A percentile compares a stretch with the other conserved stretches of the same genome.
Evolutionary conservation across 2,797 vertebrate species (phyloP).

Genomic region (Molossus molossus): DNA sequence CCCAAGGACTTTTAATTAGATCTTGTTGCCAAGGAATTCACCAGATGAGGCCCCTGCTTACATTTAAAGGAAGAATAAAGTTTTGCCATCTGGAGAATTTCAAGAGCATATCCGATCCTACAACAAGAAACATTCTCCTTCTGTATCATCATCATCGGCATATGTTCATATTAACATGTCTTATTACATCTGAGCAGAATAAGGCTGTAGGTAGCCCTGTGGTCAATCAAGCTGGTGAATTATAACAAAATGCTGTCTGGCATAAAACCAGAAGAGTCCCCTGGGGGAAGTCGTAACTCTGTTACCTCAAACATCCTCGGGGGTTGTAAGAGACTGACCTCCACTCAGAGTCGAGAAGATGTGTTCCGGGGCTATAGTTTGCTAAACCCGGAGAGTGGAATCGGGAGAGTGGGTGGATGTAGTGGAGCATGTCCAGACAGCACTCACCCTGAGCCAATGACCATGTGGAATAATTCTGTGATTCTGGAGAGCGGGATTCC

Average conservation of each 20-base stretch:
- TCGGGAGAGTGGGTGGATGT: background rate
- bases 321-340: background rate
- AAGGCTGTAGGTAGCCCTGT: background rate
- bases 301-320: background rate
- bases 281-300: background rate
- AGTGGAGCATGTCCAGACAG: background rate
- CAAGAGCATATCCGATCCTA: background rate
- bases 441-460: background rate
- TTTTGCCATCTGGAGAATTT: constrained; percentile 37
- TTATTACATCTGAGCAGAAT: background rate
- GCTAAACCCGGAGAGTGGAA: background rate
- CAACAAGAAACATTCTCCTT: background rate
- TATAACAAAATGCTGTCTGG: background rate
- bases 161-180: background rate
- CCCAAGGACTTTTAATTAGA: constrained; percentile 25
- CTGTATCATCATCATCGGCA: background rate
- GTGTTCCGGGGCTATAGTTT: background rate
- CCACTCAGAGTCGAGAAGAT: background rate
- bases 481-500: background rate
- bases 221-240: background rate
- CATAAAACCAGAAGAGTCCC: background rate
- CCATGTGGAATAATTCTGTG: too few relatives aligned
- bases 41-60: background rate
- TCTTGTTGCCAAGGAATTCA: constrained; percentile 28
- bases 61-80: background rate